These are phyloP conservation scores for Ahaetulla prasina DNA, from an alignment of 2,113 vertebrate species.

Conservation along the genomic window DNA sequence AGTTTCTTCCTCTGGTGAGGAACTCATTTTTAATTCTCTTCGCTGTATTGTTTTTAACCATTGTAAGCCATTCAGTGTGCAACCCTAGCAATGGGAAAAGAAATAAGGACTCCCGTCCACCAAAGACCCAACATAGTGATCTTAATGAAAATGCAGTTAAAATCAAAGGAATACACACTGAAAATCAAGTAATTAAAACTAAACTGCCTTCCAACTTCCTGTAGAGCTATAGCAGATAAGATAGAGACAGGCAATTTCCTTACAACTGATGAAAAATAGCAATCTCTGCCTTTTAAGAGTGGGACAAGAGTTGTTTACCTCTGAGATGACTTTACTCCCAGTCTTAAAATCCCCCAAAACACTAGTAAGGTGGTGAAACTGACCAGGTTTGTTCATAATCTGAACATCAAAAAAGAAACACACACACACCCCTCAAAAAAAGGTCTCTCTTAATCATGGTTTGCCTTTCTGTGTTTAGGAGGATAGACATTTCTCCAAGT, in stretches of 20 bases:
- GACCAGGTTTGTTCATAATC: neutral
- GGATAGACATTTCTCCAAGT: constrained; percentile 99
- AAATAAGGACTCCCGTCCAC: neutral
- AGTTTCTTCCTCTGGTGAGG: neutral
- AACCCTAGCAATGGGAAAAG: neutral
- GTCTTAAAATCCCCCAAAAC: neutral
- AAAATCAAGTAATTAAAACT: neutral
- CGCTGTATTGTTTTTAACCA: neutral
- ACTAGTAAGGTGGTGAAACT: neutral
- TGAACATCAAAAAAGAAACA: neutral
- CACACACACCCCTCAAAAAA: no score
- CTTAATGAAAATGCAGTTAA: neutral
- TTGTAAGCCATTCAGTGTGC: neutral
- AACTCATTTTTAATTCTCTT: neutral
- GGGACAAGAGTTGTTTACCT: neutral
- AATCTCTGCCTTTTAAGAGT: neutral
- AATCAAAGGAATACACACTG: neutral
- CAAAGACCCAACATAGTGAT: neutral
- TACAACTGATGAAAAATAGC: neutral
- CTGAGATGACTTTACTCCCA: neutral
- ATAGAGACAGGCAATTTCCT: neutral
- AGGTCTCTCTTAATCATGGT: rapidly evolving
- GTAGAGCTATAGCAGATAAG: neutral
- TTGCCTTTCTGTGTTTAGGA: constrained; percentile 65
- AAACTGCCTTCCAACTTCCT: neutral